Percentiles rank a stretch among this genome's conserved stretches.
Conservation (phyloP, 2,888 invertebrate genomes). For the Quadriops clusia region DNA sequence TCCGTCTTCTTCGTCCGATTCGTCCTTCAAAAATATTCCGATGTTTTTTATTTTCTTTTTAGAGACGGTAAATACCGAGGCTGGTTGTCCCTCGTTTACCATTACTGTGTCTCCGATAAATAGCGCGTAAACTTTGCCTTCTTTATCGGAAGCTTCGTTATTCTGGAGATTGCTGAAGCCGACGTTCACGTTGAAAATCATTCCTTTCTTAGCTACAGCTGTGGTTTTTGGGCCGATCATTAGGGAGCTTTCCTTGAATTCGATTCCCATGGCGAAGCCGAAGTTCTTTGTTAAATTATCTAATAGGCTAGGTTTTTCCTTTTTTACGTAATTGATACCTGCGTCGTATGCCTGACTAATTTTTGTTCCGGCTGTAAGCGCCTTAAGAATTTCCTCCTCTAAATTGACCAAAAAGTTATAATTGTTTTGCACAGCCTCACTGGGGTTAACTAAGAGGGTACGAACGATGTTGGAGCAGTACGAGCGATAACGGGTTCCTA, state of each 20-base stretch:
- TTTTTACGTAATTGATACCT: constrained; percentile 69
- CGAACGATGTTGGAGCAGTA: constrained; percentile 98
- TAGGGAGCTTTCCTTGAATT: constrained; percentile 91
- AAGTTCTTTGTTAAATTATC: constrained; percentile 90
- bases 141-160: constrained; percentile 69
- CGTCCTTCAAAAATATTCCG: constrained; percentile 88
- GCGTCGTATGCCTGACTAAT: constrained; percentile 67
- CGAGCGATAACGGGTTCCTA: constrained; percentile 91
- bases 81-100: constrained; percentile 76
- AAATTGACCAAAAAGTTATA: constrained; percentile 84
- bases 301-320: constrained; percentile 71
- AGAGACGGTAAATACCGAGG: constrained; percentile 75
- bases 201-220: constrained; percentile 67
- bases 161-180: constrained; percentile 81
- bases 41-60: constrained; percentile 94
- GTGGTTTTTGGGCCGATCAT: constrained; percentile 85
- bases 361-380: constrained; percentile 69
- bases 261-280: constrained; percentile 96
- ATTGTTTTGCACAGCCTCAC: constrained; percentile 62
- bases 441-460: constrained; percentile 92
- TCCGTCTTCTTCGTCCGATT: constrained; percentile 72
- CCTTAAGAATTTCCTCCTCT: constrained; percentile 83
- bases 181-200: constrained; percentile 93
- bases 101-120: constrained; percentile 96
- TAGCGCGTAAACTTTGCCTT: constrained; percentile 82